A percentile compares a stretch with the other conserved stretches of the same genome.
Conservation (phyloP, 2,113 vertebrate species). For the Emydocephalus ijimae region DNA sequence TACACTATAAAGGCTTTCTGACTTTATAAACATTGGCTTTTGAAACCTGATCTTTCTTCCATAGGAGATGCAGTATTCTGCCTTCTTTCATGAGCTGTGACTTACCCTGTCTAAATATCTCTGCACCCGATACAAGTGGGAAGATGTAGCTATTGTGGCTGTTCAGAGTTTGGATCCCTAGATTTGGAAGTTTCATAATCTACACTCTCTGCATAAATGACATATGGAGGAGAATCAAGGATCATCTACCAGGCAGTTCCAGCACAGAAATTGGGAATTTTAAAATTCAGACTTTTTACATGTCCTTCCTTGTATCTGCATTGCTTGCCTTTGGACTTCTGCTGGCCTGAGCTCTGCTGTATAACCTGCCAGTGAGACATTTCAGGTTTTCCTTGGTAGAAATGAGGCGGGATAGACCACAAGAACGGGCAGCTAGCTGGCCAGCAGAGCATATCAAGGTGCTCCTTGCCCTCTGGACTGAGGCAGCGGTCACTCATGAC, state of each 20-base stretch:
- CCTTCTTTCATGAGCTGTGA: not conserved
- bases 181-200: not conserved
- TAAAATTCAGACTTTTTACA: not conserved
- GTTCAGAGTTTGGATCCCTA: not conserved
- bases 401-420: constrained; percentile 30
- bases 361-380: not conserved
- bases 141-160: not conserved
- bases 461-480: constrained; percentile 31
- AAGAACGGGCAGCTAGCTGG: constrained; percentile 33
- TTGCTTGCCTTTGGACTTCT: not conserved
- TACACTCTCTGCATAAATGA: not conserved
- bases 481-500: constrained; percentile 25
- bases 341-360: not conserved
- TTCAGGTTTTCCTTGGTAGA: not conserved
- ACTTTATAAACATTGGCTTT: not conserved
- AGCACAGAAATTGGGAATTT: not conserved
- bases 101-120: not conserved
- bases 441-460: constrained; percentile 34
- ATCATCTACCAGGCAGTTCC: not conserved
- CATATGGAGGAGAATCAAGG: not conserved
- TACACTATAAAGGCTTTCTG: not conserved
- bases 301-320: not conserved
- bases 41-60: not conserved
- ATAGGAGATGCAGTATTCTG: not conserved
- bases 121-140: not conserved